Percentiles rank a stretch among this genome's conserved stretches.
These are phyloP conservation scores for Sebastes fasciatus DNA, from an alignment of 2,113 vertebrate species.

Conservation along the genomic window DNA sequence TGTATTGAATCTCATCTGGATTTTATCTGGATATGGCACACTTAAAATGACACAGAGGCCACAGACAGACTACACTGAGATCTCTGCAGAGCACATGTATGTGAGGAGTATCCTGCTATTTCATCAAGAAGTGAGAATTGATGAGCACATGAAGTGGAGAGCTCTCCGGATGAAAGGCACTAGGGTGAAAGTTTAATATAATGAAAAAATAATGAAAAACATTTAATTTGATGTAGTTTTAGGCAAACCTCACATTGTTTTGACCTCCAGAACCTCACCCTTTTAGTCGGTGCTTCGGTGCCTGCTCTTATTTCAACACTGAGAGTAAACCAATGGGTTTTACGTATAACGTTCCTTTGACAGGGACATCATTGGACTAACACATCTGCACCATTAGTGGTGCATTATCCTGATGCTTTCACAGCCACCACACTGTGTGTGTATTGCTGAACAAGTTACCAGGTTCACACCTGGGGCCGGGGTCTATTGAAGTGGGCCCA, in stretches of 20 bases:
- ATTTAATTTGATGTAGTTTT: not conserved
- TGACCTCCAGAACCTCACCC: slow-evolving; percentile 34
- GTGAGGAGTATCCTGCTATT: not conserved
- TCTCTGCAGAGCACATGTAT: not conserved
- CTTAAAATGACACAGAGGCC: not conserved
- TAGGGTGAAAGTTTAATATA: too few species aligned
- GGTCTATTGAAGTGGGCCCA: slow-evolving; percentile 67
- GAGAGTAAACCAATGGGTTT: slow-evolving; percentile 34
- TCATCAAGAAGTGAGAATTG: not conserved
- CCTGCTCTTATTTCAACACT: slow-evolving; percentile 38
- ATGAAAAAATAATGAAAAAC: not conserved
- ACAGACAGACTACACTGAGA: not conserved
- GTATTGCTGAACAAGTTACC: slow-evolving; percentile 65
- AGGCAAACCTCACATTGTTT: slow-evolving; percentile 8
- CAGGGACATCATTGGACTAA: slow-evolving; percentile 52
- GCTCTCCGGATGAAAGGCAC: too few species aligned
- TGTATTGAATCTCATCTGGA: not conserved
- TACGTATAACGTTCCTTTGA: slow-evolving; percentile 45
- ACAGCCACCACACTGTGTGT: slow-evolving; percentile 47
- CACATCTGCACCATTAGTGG: slow-evolving; percentile 68
- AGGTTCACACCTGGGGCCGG: slow-evolving; percentile 58
- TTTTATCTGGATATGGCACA: not conserved
- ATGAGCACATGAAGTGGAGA: too few species aligned
- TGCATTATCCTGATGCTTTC: slow-evolving; percentile 70
- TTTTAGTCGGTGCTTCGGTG: slow-evolving; percentile 13